phyloP scores from a whole-genome alignment of 2,113 vertebrate genomes.

The Caretta caretta region DNA sequence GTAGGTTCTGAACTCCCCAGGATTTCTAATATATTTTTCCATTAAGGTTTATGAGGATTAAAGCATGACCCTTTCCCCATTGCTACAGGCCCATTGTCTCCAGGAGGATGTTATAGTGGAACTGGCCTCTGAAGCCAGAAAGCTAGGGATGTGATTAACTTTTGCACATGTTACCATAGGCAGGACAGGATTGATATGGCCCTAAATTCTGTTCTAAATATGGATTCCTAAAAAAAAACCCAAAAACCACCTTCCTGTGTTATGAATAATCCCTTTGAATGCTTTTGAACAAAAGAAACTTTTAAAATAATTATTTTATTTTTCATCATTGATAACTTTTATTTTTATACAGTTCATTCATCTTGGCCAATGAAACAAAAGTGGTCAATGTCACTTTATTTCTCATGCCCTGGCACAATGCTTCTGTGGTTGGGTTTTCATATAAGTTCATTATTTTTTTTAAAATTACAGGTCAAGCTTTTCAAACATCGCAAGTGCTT shows the following conservation, averaged over 20 bases:
- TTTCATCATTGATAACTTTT: conserved; percentile 34
- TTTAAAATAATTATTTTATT: conserved; percentile 36
- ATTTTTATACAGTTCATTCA: conserved; percentile 61
- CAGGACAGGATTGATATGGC: conserved; percentile 36
- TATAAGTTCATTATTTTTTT: not conserved
- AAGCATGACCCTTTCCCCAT: not conserved
- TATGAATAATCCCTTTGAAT: conserved; percentile 48
- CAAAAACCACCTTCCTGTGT: conserved; percentile 43
- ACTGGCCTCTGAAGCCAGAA: not conserved
- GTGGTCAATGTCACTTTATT: not conserved
- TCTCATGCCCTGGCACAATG: not conserved
- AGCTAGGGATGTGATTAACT: not conserved
- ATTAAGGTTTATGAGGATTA: not conserved
- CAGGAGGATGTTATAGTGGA: not conserved
- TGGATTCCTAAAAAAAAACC: not conserved
- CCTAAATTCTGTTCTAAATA: conserved; percentile 51
- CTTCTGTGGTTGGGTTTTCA: not conserved
- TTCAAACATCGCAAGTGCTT: not conserved
- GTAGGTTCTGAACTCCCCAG: not conserved
- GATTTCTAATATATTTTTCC: not conserved
- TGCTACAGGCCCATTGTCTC: not conserved
- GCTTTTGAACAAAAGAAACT: conserved; percentile 56
- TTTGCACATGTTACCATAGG: conserved; percentile 39
- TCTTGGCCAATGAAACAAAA: conserved; percentile 48
- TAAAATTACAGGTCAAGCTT: not conserved